A percentile compares a stretch with the other conserved stretches of the same genome.
These are phyloP conservation scores for Fistularia tabacaria DNA, from an alignment of 2,797 vertebrate genomes.

Conservation along the genomic window DNA sequence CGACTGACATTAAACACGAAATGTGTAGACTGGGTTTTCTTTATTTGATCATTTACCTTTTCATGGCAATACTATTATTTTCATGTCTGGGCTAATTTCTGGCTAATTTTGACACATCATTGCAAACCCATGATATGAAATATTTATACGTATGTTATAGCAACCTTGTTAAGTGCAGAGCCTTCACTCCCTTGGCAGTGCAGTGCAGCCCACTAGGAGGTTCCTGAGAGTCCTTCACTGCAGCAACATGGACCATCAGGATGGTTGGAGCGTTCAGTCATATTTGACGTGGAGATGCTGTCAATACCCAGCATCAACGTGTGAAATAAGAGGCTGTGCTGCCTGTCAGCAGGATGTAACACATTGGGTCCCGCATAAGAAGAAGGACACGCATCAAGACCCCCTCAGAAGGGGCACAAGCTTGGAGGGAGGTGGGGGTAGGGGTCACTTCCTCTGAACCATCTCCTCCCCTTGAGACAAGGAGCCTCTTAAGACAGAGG, in stretches of 20 bases:
- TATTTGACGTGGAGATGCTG: conserved; percentile 31
- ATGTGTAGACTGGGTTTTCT: too few relatives aligned
- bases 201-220: background rate
- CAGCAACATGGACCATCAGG: conserved; percentile 9
- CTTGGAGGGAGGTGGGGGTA: too few relatives aligned
- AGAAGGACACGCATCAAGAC: conserved; percentile 81
- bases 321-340: conserved; percentile 51
- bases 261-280: conserved; percentile 31
- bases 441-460: conserved; percentile 81
- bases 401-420: conserved; percentile 68
- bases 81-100: too few relatives aligned
- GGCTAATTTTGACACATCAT: too few relatives aligned
- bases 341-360: conserved; percentile 68
- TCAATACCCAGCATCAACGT: conserved; percentile 22
- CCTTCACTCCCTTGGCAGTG: too few relatives aligned
- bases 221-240: conserved; percentile 7
- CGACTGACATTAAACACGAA: too few relatives aligned
- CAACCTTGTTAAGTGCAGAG: too few relatives aligned
- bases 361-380: conserved; percentile 79
- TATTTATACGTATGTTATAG: too few relatives aligned
- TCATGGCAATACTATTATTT: too few relatives aligned
- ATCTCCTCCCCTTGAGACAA: conserved; percentile 70
- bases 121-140: too few relatives aligned
- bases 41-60: too few relatives aligned
- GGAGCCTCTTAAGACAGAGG: conserved; percentile 82